Conservation (phyloP, 2,797 vertebrate genomes). For the Cryptoblepharus egeriae region DNA sequence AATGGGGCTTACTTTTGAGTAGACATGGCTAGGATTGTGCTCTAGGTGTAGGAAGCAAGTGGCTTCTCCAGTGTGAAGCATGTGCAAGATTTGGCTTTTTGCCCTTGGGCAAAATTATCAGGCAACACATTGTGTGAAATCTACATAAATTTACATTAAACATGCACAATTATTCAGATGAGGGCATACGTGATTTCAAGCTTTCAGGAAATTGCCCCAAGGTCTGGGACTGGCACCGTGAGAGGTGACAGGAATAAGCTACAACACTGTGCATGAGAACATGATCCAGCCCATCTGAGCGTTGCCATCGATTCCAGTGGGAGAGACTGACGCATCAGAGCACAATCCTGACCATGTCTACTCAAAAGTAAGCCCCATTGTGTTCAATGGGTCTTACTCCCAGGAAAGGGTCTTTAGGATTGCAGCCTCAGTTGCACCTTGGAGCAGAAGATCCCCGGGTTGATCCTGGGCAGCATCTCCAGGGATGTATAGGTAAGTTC, state of each 20-base stretch:
- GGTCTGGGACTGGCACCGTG: neutral
- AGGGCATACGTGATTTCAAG: neutral
- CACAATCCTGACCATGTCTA: no score
- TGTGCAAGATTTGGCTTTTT: neutral
- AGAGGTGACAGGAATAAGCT: neutral
- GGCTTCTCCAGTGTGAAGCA: neutral
- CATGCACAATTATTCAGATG: neutral
- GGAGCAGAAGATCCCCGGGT: no score
- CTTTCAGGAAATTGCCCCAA: neutral
- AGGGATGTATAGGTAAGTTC: no score
- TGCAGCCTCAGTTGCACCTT: no score
- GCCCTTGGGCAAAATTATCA: neutral
- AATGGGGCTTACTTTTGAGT: no score
- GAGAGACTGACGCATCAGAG: neutral
- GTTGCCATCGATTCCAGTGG: neutral
- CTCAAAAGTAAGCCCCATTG: no score
- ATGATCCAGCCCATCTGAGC: neutral
- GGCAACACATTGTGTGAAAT: conserved; percentile 9
- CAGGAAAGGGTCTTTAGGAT: no score
- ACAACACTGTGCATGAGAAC: no score
- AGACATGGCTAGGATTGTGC: no score
- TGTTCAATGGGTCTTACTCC: no score
- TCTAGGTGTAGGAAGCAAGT: no score
- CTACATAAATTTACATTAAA: conserved; percentile 7
- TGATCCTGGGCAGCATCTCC: no score